A percentile compares a stretch with the other conserved stretches of the same genome.
Conservation (phyloP, 2,888 invertebrate genomes). For the Rhagonycha lutea region DNA sequence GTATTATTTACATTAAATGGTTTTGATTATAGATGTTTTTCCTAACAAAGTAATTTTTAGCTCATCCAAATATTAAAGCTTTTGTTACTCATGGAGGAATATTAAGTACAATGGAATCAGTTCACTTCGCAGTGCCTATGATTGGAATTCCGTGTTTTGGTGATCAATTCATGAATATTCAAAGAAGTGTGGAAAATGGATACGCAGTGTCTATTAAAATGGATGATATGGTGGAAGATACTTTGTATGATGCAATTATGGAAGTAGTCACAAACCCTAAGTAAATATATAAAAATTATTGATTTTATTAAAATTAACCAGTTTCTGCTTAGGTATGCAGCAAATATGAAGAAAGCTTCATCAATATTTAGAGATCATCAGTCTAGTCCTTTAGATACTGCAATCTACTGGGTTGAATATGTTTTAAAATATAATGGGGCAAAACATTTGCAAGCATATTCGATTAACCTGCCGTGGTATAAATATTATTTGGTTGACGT, state of each 20-base stretch:
- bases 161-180: conserved; percentile 58
- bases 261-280: conserved; percentile 47
- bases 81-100: conserved; percentile 66
- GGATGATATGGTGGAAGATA: conserved; percentile 51
- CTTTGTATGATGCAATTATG: conserved; percentile 49
- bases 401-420: conserved; percentile 49
- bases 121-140: conserved; percentile 57
- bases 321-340: conserved; percentile 17
- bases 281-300: neutral
- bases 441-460: conserved; percentile 48
- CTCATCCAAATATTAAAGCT: conserved; percentile 59
- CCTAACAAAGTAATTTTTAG: conserved; percentile 42
- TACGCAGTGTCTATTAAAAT: conserved; percentile 51
- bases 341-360: conserved; percentile 10
- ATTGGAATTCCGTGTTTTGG: conserved; percentile 59
- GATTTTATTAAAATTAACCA: neutral
- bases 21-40: neutral
- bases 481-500: conserved; percentile 17
- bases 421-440: conserved; percentile 48
- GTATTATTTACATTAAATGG: conserved; percentile 20
- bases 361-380: conserved; percentile 31
- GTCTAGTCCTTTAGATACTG: conserved; percentile 41
- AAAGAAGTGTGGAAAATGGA: conserved; percentile 53
- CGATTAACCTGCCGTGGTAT: conserved; percentile 43
- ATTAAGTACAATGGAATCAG: conserved; percentile 61